phyloP scores from a whole-genome alignment of 2,888 invertebrate species.

The Hypomecis atomaria region DNA sequence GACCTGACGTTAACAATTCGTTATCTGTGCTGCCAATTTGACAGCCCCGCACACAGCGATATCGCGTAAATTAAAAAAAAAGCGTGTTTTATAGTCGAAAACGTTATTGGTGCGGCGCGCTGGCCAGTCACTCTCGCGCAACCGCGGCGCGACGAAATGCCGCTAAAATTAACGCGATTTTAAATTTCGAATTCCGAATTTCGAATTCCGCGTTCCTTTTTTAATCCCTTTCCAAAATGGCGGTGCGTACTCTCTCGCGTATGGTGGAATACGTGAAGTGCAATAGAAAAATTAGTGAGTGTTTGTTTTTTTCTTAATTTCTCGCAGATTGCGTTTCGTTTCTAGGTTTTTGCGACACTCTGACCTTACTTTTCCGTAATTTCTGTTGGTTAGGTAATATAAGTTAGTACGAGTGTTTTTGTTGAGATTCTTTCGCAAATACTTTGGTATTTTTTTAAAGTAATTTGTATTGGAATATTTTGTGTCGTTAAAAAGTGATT shows the following conservation, averaged over 20 bases:
- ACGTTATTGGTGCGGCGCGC: conserved; percentile 46
- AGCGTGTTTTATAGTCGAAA: conserved; percentile 45
- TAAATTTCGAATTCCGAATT: conserved; percentile 40
- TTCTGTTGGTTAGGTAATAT: conserved; percentile 14
- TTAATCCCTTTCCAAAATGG: conserved; percentile 52
- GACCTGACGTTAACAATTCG: conserved; percentile 6
- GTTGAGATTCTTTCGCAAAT: conserved; percentile 22
- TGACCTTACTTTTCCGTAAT: conserved; percentile 31
- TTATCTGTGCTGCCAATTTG: conserved; percentile 24
- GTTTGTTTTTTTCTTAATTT: conserved; percentile 34
- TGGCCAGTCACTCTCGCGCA: conserved; percentile 65
- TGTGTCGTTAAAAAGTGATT: conserved; percentile 20
- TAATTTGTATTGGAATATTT: conserved; percentile 6
- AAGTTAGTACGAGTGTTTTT: conserved; percentile 38
- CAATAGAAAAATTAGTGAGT: conserved; percentile 66
- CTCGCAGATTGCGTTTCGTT: conserved; percentile 27
- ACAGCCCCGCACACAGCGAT: conserved; percentile 30
- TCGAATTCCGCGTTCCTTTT: conserved; percentile 13
- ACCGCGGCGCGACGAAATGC: conserved; percentile 59
- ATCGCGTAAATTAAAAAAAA: conserved; percentile 42
- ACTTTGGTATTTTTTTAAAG: conserved; percentile 5
- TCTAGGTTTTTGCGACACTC: conserved; percentile 26
- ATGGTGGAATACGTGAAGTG: conserved; percentile 57
- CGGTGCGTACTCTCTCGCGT: conserved; percentile 51
- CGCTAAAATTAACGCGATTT: conserved; percentile 44